A percentile compares a stretch with the other conserved stretches of the same genome.
Evolutionary conservation across 53 echinoderm and acorn worm species (phyloP).

Genomic region (Crossaster papposus): DNA sequence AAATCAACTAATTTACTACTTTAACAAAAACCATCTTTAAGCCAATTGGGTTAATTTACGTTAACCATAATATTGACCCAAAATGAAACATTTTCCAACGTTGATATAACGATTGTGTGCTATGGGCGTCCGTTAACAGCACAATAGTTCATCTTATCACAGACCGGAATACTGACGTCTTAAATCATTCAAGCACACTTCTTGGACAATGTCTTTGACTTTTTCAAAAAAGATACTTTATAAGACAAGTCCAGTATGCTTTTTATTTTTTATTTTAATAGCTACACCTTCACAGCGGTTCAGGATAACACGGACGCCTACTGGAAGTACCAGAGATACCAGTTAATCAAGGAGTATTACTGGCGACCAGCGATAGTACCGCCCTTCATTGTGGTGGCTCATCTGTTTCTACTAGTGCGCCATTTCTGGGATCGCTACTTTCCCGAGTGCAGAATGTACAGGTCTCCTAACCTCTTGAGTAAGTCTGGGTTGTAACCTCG

Average conservation of each 20-base stretch:
- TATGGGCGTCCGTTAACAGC: no score
- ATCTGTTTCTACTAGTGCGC: constrained; percentile 47
- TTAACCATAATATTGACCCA: no score
- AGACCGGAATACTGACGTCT: no score
- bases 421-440: constrained; percentile 22
- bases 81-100: no score
- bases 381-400: constrained; percentile 79
- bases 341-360: constrained; percentile 76
- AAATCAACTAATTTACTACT: no score
- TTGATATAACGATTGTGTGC: no score
- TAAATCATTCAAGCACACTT: no score
- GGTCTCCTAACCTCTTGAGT: constrained; percentile 2
- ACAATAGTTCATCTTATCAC: no score
- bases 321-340: constrained; percentile 83
- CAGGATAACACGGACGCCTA: constrained; percentile 81
- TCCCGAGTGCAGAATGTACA: background rate
- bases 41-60: no score
- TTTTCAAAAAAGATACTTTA: no score
- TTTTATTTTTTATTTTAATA: background rate
- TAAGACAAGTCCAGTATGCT: background rate
- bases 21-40: no score
- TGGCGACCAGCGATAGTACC: constrained; percentile 71
- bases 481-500: constrained; percentile 13
- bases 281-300: constrained; percentile 77
- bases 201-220: no score